Conservation (phyloP, 2,113 vertebrate genomes). For the Gorsachius goisagi region DNA sequence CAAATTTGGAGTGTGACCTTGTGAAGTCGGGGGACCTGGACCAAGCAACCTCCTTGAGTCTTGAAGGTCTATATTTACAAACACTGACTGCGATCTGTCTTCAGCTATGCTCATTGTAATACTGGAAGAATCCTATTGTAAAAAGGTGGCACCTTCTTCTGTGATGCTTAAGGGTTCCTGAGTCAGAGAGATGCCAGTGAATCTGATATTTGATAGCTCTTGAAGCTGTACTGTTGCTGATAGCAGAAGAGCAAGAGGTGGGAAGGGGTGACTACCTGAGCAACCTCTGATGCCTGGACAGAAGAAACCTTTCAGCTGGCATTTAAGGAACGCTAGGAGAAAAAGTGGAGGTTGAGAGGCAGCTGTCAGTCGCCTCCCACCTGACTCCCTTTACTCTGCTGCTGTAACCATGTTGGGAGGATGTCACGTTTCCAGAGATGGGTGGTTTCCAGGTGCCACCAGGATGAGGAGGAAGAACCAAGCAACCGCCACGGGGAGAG, state of each 20-base stretch:
- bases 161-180: neutral
- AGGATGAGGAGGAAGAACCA: neutral
- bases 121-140: neutral
- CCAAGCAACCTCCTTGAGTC: neutral
- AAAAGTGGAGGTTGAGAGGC: neutral
- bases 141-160: neutral
- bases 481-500: neutral
- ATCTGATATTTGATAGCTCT: neutral
- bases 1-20: neutral
- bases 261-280: neutral
- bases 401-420: rapidly evolving
- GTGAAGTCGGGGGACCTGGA: neutral
- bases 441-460: neutral
- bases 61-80: neutral
- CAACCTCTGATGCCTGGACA: neutral
- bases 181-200: neutral
- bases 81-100: neutral
- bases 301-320: neutral
- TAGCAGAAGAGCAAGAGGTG: neutral
- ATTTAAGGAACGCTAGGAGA: neutral
- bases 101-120: neutral
- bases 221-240: neutral
- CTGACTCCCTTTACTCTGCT: neutral
- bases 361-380: neutral
- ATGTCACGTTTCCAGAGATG: rapidly evolving